These are phyloP conservation scores for Eulithis prunata DNA, from an alignment of 2,888 invertebrate genomes.

Conservation along the genomic window DNA sequence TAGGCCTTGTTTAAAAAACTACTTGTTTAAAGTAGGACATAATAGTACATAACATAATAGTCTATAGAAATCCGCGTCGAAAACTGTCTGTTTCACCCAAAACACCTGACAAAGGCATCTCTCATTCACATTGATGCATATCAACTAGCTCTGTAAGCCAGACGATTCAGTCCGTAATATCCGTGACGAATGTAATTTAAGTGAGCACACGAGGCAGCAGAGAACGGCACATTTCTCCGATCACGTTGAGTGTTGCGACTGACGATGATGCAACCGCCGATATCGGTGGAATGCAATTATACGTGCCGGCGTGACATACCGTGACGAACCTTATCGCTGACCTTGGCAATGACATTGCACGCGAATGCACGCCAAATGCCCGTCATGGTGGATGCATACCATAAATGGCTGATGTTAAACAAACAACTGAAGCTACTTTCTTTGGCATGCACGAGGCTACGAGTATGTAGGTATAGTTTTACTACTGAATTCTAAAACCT, in stretches of 20 bases:
- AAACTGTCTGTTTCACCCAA: neutral
- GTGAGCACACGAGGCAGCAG: conserved; percentile 36
- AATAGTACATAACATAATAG: neutral
- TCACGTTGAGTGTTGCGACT: conserved; percentile 51
- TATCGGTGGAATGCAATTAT: conserved; percentile 79
- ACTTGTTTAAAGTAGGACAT: neutral
- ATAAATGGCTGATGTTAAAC: conserved; percentile 20
- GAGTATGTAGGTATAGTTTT: neutral
- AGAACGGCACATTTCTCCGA: conserved; percentile 52
- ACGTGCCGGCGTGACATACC: conserved; percentile 71
- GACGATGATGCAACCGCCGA: conserved; percentile 70
- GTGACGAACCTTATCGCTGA: conserved; percentile 75
- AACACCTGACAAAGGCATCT: neutral
- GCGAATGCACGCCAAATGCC: conserved; percentile 34
- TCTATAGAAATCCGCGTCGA: neutral
- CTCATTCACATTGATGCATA: neutral
- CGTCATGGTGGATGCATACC: conserved; percentile 39
- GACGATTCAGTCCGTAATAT: conserved; percentile 40
- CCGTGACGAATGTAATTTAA: conserved; percentile 45
- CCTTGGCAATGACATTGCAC: conserved; percentile 79
- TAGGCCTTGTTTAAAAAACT: neutral
- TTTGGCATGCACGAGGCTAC: conserved; percentile 11
- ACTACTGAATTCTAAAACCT: neutral
- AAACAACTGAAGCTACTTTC: conserved; percentile 30
- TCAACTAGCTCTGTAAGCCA: conserved; percentile 26